Evolutionary conservation across 2,888 invertebrate species (phyloP).

Genomic region (Volucella inanis): DNA sequence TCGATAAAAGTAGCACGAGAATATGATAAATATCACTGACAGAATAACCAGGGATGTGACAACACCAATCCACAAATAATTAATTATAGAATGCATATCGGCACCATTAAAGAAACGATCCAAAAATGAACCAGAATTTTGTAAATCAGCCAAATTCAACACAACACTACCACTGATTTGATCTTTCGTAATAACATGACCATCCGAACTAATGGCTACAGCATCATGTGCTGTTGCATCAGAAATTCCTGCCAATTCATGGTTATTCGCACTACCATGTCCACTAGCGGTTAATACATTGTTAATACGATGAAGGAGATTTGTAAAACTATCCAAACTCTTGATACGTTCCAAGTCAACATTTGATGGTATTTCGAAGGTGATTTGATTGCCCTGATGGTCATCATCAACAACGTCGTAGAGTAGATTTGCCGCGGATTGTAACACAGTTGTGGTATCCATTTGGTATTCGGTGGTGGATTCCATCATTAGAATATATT

Average conservation of each 20-base stretch:
- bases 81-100: slow-evolving; percentile 82
- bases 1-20: slow-evolving; percentile 82
- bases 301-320: slow-evolving; percentile 80
- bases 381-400: slow-evolving; percentile 81
- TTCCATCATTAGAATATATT: slow-evolving; percentile 44
- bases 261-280: slow-evolving; percentile 53
- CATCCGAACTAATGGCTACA: slow-evolving; percentile 74
- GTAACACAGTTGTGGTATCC: slow-evolving; percentile 61
- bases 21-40: slow-evolving; percentile 81
- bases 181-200: slow-evolving; percentile 80
- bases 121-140: slow-evolving; percentile 75
- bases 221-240: slow-evolving; percentile 40
- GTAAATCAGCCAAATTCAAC: slow-evolving; percentile 80
- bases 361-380: slow-evolving; percentile 82
- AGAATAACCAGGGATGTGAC: slow-evolving; percentile 81
- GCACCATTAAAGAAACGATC: slow-evolving; percentile 80
- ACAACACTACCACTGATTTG: slow-evolving; percentile 82
- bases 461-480: slow-evolving; percentile 65
- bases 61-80: slow-evolving; percentile 83
- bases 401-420: slow-evolving; percentile 77
- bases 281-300: slow-evolving; percentile 75
- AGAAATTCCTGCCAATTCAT: slow-evolving; percentile 27
- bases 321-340: slow-evolving; percentile 81
- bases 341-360: slow-evolving; percentile 82
- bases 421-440: slow-evolving; percentile 68